Evolutionary conservation across 1,140 invertebrate genomes (phyloP), one percentile per base, ranked within the genome.

Genomic region (Platorchestia sp.): DNA sequence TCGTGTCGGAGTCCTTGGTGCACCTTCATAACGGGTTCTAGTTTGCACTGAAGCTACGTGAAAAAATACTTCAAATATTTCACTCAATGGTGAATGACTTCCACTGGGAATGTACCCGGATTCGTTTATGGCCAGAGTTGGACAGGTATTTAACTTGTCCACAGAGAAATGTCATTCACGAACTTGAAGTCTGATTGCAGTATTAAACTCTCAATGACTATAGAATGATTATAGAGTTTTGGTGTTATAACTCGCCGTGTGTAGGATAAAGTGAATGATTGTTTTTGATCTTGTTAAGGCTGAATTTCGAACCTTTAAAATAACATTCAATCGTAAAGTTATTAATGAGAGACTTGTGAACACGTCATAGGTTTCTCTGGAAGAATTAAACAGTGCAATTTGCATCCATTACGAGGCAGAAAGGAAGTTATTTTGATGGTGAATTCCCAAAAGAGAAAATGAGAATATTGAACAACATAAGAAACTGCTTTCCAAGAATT

Each of bases 11-110:
- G 59, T 75, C 27, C 59, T 75, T 75, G 59, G 36, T 75, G 59
- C 59, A 75, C 59, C 59, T 75, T 75, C 59, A 75, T 75, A 75
- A 75, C 59, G 59, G 59, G 59, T 75, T 75, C 59, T 75, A 75
- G 59, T 75, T 75, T 75, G 59, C 59, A 19, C 59, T 75, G 10
- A 27, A 10, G 59, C 27, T 75, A 10, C 36, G 27, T 27, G 36
- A 75, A 75, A 22, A 75, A 75, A 10, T 22, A n/a, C n/a, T 27
- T 75, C 10, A 22, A 36, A 75, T 75, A 75, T 75, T 75, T 75
- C 27, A 27, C 27, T 75, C 27, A 27, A 75, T 27, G 59, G 3
- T 19, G 59, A 75, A 75, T 75, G 59, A 75, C 1, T 75, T 75
- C 59, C 14, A 75, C 59, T 75, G 27, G 36, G 27, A 36, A 75